Conservation (phyloP, 1,140 invertebrate genomes). For the Sitodiplosis mosellana region DNA sequence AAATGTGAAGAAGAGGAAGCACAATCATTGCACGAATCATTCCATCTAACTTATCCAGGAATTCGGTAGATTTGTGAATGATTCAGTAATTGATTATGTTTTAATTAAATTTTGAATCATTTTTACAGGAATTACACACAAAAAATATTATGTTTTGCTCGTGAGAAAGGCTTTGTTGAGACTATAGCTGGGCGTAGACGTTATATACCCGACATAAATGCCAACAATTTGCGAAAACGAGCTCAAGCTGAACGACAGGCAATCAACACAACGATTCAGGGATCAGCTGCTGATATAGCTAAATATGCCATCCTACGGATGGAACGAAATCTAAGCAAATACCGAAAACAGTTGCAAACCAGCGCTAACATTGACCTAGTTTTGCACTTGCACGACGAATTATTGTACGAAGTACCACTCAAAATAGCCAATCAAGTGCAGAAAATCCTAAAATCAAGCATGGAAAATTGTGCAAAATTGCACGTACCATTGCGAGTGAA, state of each 20-base stretch:
- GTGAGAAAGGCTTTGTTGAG: slow-evolving; percentile 55
- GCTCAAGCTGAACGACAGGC: slow-evolving; percentile 87
- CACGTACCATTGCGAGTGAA: slow-evolving; percentile 71
- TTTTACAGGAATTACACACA: slow-evolving; percentile 40
- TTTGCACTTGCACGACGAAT: slow-evolving; percentile 88
- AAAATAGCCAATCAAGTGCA: slow-evolving; percentile 39
- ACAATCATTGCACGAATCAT: slow-evolving; percentile 55
- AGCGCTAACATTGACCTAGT: slow-evolving; percentile 33
- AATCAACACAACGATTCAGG: slow-evolving; percentile 87
- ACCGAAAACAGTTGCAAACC: slow-evolving; percentile 15
- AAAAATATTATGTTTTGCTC: slow-evolving; percentile 46
- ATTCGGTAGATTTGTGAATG: slow-evolving; percentile 24
- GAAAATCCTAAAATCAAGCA: slow-evolving; percentile 47
- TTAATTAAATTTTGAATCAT: slow-evolving; percentile 4
- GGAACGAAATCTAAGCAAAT: slow-evolving; percentile 31
- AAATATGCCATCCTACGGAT: slow-evolving; percentile 78
- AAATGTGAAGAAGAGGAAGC: slow-evolving; percentile 68
- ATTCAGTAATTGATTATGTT: too few relatives aligned
- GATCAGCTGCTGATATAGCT: slow-evolving; percentile 86
- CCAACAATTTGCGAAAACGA: slow-evolving; percentile 20
- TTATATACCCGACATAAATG: slow-evolving; percentile 59
- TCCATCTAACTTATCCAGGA: slow-evolving; percentile 65
- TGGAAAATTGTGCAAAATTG: slow-evolving; percentile 61
- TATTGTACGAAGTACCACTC: slow-evolving; percentile 74
- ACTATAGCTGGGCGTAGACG: slow-evolving; percentile 65